These are phyloP conservation scores for Noctua pronuba DNA, from an alignment of 2,888 invertebrate genomes.

Conservation along the genomic window DNA sequence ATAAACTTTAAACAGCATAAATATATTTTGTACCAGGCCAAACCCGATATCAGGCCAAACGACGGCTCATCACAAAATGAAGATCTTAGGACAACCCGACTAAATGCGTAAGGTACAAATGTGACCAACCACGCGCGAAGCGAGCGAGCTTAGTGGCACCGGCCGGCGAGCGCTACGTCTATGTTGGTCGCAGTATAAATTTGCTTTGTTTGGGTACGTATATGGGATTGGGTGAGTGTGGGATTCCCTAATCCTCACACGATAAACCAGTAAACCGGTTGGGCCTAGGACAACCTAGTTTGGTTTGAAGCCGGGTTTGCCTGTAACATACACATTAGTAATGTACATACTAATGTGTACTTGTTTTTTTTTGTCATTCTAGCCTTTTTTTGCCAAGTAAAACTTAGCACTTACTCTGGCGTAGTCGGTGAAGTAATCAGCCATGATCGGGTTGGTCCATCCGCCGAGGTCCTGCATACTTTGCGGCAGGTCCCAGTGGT, in stretches of 20 bases:
- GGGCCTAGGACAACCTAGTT: not conserved
- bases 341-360: not conserved
- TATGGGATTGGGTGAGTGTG: too few species aligned
- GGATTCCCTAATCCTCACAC: not conserved
- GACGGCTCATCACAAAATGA: too few species aligned
- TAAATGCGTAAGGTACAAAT: too few species aligned
- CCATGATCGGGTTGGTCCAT: constrained; percentile 91
- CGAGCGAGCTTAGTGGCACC: too few species aligned
- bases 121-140: too few species aligned
- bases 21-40: too few species aligned
- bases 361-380: not conserved
- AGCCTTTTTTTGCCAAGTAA: not conserved
- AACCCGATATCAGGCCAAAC: too few species aligned
- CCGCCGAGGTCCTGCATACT: constrained; percentile 91
- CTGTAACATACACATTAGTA: too few species aligned
- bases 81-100: too few species aligned
- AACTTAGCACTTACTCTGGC: constrained; percentile 82
- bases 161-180: too few species aligned
- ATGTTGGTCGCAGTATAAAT: too few species aligned
- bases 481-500: constrained; percentile 93
- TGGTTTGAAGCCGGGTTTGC: not conserved
- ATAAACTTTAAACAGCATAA: too few species aligned
- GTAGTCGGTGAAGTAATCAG: constrained; percentile 91
- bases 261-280: not conserved
- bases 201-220: not conserved